Evolutionary conservation across 2,888 invertebrate genomes (phyloP).

Genomic region (Eupeodes luniger): DNA sequence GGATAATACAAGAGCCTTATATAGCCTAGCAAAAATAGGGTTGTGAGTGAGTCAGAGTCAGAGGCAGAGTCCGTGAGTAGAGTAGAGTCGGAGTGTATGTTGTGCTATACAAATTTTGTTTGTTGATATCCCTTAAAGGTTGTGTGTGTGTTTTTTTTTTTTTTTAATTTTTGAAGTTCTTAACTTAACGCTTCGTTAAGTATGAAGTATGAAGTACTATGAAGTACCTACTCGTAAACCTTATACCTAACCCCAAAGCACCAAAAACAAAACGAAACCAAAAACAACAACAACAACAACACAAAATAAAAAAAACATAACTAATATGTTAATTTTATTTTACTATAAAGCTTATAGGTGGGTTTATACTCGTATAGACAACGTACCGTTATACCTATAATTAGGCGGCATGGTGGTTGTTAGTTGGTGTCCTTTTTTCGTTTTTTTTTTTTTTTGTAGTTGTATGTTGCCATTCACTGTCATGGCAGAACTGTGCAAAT

Average conservation of each 20-base stretch:
- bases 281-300: no score
- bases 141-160: constrained; percentile 4
- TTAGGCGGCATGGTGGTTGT: constrained; percentile 53
- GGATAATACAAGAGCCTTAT: no score
- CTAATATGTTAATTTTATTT: constrained; percentile 66
- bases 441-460: neutral
- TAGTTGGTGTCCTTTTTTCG: neutral
- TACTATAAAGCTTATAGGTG: constrained; percentile 20
- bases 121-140: neutral
- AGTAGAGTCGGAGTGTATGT: neutral
- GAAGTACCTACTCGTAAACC: constrained; percentile 37
- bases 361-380: neutral
- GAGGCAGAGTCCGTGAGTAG: no score
- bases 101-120: constrained; percentile 17
- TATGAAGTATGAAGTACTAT: no score
- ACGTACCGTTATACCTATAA: constrained; percentile 57
- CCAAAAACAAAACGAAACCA: neutral
- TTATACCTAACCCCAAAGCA: constrained; percentile 5
- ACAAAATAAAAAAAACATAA: constrained; percentile 31
- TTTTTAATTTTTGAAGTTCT: constrained; percentile 17
- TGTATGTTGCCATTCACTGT: neutral
- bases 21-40: neutral
- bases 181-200: constrained; percentile 70
- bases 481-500: constrained; percentile 51
- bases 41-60: neutral